Base-by-base conservation (phyloP, 2,113 vertebrate genomes). In the Lophius piscatorius region DNA sequence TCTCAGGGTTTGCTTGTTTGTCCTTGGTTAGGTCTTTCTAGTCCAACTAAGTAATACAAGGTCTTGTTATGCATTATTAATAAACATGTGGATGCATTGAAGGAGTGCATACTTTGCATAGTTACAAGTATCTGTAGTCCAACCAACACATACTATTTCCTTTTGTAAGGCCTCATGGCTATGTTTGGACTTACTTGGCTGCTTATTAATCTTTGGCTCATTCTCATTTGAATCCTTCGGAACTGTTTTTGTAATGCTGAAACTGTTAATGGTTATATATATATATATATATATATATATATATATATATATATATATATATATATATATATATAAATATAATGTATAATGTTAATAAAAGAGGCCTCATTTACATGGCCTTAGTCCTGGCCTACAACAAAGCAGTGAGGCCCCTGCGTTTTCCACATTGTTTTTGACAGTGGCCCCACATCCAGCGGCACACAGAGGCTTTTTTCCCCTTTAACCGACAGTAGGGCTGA, bases 271-370 rank as follows among this genome's bases (percentile, higher is more conserved):
- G n/a, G n/a, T n/a, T n/a, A n/a, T n/a, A n/a, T n/a, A n/a, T n/a
- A n/a, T n/a, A n/a, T n/a, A n/a, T n/a, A n/a, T n/a, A n/a, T n/a
- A n/a, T n/a, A n/a, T n/a, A n/a, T n/a, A n/a, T n/a, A n/a, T n/a
- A n/a, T n/a, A n/a, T n/a, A n/a, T n/a, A n/a, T n/a, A n/a, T n/a
- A n/a, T n/a, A n/a, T n/a, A n/a, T n/a, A n/a, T n/a, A n/a, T n/a
- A n/a, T n/a, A n/a, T n/a, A n/a, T n/a, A n/a, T n/a, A n/a, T n/a
- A n/a, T n/a, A n/a, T n/a, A n/a, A n/a, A n/a, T n/a, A n/a, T n/a
- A n/a, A n/a, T 67, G 61, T 23, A 34, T 40, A 56, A 46, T 63
- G 28, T 41, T 59, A 51, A 75, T 73, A 79, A 84, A 62, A 55
- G 29, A n/a, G 33, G 9, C 52, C 42, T 69, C 16, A 36, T 65